These are phyloP conservation scores for Bombus sibiricus DNA, from an alignment of 1,140 invertebrate genomes.

Conservation along the genomic window DNA sequence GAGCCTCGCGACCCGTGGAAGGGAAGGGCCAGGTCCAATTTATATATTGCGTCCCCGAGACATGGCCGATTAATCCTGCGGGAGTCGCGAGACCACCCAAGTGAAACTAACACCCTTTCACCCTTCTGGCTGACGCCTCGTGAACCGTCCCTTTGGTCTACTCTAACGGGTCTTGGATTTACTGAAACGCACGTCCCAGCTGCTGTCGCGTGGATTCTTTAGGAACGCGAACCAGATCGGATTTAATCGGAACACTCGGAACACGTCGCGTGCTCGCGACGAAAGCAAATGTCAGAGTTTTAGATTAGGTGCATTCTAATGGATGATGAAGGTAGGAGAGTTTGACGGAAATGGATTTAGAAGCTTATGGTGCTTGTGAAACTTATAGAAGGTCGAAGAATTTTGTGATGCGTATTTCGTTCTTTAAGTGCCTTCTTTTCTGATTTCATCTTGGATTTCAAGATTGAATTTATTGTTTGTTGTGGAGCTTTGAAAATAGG, in stretches of 20 bases:
- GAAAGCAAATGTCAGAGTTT: not conserved
- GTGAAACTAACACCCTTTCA: conserved; percentile 79
- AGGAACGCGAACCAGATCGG: conserved; percentile 35
- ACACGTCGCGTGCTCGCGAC: conserved; percentile 1
- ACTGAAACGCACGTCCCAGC: conserved; percentile 59
- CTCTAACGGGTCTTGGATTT: conserved; percentile 68
- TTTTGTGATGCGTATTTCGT: not conserved
- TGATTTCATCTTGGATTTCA: too few relatives aligned
- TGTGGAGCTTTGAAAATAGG: too few relatives aligned
- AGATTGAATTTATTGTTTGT: too few relatives aligned
- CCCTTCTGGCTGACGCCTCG: conserved; percentile 73
- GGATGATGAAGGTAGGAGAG: not conserved
- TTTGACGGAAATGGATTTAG: too few relatives aligned
- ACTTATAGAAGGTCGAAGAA: not conserved
- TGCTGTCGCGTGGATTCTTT: conserved; percentile 41
- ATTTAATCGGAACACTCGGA: conserved; percentile 49
- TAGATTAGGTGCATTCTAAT: not conserved
- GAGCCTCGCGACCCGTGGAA: conserved; percentile 60
- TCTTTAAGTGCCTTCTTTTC: too few relatives aligned
- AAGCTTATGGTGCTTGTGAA: not conserved
- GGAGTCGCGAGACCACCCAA: conserved; percentile 80
- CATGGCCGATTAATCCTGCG: conserved; percentile 80
- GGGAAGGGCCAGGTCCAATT: conserved; percentile 75
- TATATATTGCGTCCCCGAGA: conserved; percentile 79
- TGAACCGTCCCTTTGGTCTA: conserved; percentile 75